phyloP scores from a whole-genome alignment of 2,113 vertebrate genomes.

The Syngnathoides biaculeatus region DNA sequence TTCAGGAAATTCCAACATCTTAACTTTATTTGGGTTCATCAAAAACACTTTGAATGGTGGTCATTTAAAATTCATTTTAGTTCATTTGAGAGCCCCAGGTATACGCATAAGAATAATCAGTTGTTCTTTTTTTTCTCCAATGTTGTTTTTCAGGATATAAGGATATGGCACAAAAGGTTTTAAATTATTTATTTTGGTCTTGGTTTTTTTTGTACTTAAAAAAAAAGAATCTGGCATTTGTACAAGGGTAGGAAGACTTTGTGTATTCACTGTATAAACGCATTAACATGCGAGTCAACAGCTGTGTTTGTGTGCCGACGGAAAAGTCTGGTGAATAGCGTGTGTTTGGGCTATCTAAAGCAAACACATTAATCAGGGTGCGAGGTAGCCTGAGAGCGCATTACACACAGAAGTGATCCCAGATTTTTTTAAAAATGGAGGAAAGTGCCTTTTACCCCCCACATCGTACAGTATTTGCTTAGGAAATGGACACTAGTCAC shows the following conservation, averaged over 20 bases:
- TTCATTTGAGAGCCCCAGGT: too few relatives aligned
- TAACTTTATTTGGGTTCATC: too few relatives aligned
- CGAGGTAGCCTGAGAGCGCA: conserved; percentile 17
- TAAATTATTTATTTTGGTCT: neutral
- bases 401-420: conserved; percentile 8
- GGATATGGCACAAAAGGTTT: neutral
- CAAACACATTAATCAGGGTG: conserved; percentile 56
- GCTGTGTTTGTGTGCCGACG: conserved; percentile 37
- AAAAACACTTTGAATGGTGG: too few relatives aligned
- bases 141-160: neutral
- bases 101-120: too few relatives aligned
- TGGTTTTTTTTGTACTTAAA: neutral
- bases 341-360: conserved; percentile 35
- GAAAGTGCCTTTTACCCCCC: neutral
- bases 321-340: conserved; percentile 24
- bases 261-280: conserved; percentile 2
- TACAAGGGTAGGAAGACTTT: neutral
- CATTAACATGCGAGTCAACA: conserved; percentile 6
- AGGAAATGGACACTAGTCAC: neutral
- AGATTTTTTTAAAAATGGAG: neutral
- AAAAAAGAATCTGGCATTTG: neutral
- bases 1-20: too few relatives aligned
- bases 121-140: neutral
- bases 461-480: neutral
- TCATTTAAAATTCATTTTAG: too few relatives aligned